Conservation (phyloP, 2,888 invertebrate genomes). For the Trypoxylon attenuatum region DNA sequence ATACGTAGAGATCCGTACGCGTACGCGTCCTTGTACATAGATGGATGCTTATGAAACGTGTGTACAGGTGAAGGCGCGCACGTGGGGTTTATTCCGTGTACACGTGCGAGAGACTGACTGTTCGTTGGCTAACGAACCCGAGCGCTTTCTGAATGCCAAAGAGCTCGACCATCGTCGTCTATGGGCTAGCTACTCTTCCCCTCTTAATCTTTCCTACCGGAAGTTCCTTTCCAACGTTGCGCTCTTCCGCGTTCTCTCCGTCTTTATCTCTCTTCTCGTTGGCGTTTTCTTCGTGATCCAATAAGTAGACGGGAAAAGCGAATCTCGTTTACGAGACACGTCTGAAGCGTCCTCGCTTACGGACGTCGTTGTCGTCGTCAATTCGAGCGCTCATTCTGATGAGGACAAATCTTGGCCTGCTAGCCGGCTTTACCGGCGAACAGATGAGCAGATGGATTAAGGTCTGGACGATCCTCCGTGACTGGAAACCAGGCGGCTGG, state of each 20-base stretch:
- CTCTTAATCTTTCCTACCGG: constrained; percentile 55
- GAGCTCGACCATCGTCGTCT: constrained; percentile 51
- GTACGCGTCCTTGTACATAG: no score
- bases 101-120: constrained; percentile 4
- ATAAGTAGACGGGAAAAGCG: constrained; percentile 43
- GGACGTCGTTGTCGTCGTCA: constrained; percentile 24
- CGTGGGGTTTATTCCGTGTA: not conserved
- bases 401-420: constrained; percentile 13
- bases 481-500: no score
- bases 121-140: constrained; percentile 64
- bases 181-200: constrained; percentile 24
- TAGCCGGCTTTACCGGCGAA: no score
- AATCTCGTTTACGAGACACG: constrained; percentile 55
- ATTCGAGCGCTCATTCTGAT: constrained; percentile 22
- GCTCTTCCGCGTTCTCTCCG: constrained; percentile 35
- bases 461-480: no score
- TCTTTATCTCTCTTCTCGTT: constrained; percentile 30
- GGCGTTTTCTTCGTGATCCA: constrained; percentile 49
- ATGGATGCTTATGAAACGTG: no score
- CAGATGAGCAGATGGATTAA: no score
- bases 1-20: not conserved
- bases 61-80: not conserved
- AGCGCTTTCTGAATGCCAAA: constrained; percentile 66
- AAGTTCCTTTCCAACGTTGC: constrained; percentile 46
- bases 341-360: constrained; percentile 19